A percentile compares a stretch with the other conserved stretches of the same genome.
Evolutionary conservation across 1,140 invertebrate genomes (phyloP).

Genomic region (Eubasilissa regina): DNA sequence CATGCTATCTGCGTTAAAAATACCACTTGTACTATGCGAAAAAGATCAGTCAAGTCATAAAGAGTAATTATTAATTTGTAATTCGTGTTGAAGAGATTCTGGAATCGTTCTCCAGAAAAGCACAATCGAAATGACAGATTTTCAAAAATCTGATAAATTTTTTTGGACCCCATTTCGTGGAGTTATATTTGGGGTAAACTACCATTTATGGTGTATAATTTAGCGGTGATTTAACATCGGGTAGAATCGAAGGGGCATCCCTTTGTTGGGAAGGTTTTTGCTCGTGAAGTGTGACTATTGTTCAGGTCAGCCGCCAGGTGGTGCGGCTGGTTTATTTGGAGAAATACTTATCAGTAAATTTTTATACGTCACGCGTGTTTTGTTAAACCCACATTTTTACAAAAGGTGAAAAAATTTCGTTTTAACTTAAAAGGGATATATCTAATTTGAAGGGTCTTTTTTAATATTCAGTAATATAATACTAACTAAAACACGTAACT

Average conservation of each 20-base stretch:
- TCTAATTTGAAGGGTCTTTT: not conserved
- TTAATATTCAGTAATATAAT: no score
- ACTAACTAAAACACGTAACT: no score
- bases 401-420: not conserved
- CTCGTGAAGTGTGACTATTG: slow-evolving; percentile 44
- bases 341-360: not conserved
- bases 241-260: slow-evolving; percentile 31
- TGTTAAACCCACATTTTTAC: slow-evolving; percentile 17
- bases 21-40: no score
- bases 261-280: slow-evolving; percentile 23
- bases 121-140: slow-evolving; percentile 11
- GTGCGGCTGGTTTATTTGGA: not conserved
- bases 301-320: slow-evolving; percentile 20
- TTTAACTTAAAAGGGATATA: slow-evolving; percentile 7
- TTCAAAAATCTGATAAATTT: not conserved
- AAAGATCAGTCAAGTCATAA: no score
- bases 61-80: no score
- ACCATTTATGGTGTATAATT: slow-evolving; percentile 51
- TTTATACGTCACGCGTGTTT: slow-evolving; percentile 7
- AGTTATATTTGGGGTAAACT: slow-evolving; percentile 39
- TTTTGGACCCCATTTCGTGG: not conserved
- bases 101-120: not conserved
- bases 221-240: slow-evolving; percentile 49
- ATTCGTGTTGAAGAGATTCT: no score
- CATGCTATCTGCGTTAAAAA: no score